Percentiles rank a stretch among this genome's conserved stretches.
Evolutionary conservation across 2,888 invertebrate genomes (phyloP).

Genomic region (Agrochola litura): DNA sequence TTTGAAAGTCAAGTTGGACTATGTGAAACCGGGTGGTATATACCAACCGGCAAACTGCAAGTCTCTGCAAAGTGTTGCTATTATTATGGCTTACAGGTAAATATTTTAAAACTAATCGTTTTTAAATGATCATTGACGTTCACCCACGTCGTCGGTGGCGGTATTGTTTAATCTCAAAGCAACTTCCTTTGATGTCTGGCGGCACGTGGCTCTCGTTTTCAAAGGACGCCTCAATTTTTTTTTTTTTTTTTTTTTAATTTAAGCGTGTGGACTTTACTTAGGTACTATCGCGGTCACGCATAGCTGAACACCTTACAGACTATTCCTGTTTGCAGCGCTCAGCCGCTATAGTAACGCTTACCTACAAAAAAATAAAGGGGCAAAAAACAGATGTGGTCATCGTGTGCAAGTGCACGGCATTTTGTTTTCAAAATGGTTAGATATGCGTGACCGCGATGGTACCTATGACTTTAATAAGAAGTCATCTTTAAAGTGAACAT

Average conservation of each 20-base stretch:
- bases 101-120: not conserved
- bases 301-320: too few relatives aligned
- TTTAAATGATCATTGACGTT: not conserved
- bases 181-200: not conserved
- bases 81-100: slow-evolving; percentile 94
- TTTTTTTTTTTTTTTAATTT: too few relatives aligned
- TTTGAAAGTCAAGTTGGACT: slow-evolving; percentile 46
- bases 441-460: too few relatives aligned
- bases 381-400: too few relatives aligned
- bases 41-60: slow-evolving; percentile 92
- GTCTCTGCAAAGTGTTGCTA: slow-evolving; percentile 94
- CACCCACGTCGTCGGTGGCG: not conserved
- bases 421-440: too few relatives aligned
- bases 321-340: too few relatives aligned
- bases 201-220: not conserved
- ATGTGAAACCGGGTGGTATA: slow-evolving; percentile 91
- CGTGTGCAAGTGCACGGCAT: too few relatives aligned
- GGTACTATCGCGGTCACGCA: too few relatives aligned
- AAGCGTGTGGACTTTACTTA: not conserved
- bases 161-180: not conserved
- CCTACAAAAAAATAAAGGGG: too few relatives aligned
- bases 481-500: not conserved
- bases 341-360: too few relatives aligned
- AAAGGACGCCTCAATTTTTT: too few relatives aligned
- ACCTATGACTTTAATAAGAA: not conserved